Base-by-base conservation (phyloP, 1,140 invertebrate species). In the Gryllus bimaculatus region DNA sequence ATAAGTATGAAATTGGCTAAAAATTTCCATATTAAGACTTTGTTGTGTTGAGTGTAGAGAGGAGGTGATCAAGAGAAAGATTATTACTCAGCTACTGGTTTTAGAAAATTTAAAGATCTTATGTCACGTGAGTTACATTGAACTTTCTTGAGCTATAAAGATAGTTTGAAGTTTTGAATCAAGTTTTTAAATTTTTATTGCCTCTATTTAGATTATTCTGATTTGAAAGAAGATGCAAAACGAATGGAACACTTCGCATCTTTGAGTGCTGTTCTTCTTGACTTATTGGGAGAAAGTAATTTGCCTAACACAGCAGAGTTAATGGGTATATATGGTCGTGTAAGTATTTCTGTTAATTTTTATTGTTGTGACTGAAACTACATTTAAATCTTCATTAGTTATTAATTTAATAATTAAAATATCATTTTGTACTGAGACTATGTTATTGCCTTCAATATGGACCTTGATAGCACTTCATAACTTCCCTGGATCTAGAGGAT, bases 231-330 rank as follows among this genome's bases (percentile, higher is more conserved):
- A 18, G 93, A 95, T 84, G 82, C 84, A 15, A 90, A 89, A 79
- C 86, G 92, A 81, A 89, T 94, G 89, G 93, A 95, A 82, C 93
- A 95, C 85, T 90, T 95, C 81, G 86, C 89, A 8, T 90, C 90
- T 8, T 82, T 95, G 15, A 90, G 87, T 82, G 88, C 86, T 1
- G 90, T 95, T 3, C 84, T 94, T 47, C 86, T 85, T 79, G 90
- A 93, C 81, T 93, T 91, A 85, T 86, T 94, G 66, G 89, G 87
- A 48, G 88, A 90, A 79, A 84, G 87, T 73, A 87, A 89, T 49
- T 82, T 94, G 76, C 93, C 93, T n/a, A 94, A 93, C 84, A 87
- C 89, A 74, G 90, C 90, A n/a, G 93, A 95, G 85, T 86, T 95
- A 8, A 89, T 94, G 85, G 92, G 91, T 81, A 90, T 95, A 80